These are phyloP conservation scores for Pachyrhynchus sulphureomaculatus DNA, from an alignment of 1,140 invertebrate species.

Conservation along the genomic window DNA sequence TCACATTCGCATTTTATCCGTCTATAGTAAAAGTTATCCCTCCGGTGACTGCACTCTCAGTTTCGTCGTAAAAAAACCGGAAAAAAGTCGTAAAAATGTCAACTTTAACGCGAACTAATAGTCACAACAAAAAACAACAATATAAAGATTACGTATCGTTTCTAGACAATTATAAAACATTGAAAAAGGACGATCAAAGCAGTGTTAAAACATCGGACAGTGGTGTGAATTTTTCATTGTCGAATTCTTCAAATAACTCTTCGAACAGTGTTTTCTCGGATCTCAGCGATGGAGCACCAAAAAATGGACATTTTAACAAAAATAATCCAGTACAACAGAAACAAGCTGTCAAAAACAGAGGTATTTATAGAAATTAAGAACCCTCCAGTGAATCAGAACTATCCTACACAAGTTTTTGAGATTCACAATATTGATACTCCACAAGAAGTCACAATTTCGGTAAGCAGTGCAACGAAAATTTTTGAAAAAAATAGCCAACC, in stretches of 20 bases:
- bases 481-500: slow-evolving; percentile 20
- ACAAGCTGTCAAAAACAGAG: slow-evolving; percentile 40
- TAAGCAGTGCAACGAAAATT: slow-evolving; percentile 22
- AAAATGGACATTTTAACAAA: background rate
- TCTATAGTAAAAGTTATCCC: slow-evolving; percentile 21
- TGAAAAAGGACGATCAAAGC: slow-evolving; percentile 38
- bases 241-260: slow-evolving; percentile 23
- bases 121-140: slow-evolving; percentile 23
- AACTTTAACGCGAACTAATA: slow-evolving; percentile 25
- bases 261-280: slow-evolving; percentile 33
- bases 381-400: background rate
- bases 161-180: slow-evolving; percentile 37
- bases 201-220: slow-evolving; percentile 31
- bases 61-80: slow-evolving; percentile 1
- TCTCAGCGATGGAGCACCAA: slow-evolving; percentile 8
- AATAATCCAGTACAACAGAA: too few species aligned
- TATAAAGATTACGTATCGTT: slow-evolving; percentile 45
- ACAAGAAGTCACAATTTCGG: slow-evolving; percentile 15
- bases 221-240: slow-evolving; percentile 32
- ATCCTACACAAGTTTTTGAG: slow-evolving; percentile 10
- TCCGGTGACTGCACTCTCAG: slow-evolving; percentile 17
- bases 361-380: slow-evolving; percentile 42
- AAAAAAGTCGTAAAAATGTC: slow-evolving; percentile 18
- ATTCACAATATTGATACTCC: slow-evolving; percentile 8
- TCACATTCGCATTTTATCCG: slow-evolving; percentile 32